Evolutionary conservation across 2,113 vertebrate genomes (phyloP).

Genomic region (Larimichthys polyactis): DNA sequence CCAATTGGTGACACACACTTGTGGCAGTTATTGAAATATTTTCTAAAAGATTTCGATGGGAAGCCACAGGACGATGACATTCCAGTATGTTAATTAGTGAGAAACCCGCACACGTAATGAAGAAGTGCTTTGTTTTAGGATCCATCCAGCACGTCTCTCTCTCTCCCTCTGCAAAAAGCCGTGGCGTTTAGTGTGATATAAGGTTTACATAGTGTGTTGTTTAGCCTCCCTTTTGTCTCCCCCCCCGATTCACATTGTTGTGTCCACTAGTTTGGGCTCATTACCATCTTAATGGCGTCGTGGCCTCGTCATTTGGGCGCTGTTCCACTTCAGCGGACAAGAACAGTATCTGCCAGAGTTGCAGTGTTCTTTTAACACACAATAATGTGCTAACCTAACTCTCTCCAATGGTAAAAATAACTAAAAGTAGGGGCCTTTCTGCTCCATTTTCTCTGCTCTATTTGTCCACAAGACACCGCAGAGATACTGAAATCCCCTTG

Average conservation of each 20-base stretch:
- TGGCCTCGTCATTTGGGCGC: constrained; percentile 62
- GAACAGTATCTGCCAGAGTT: constrained; percentile 66
- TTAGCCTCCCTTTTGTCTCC: constrained; percentile 61
- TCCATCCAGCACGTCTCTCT: background rate
- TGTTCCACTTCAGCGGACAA: constrained; percentile 76
- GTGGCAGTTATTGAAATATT: constrained; percentile 24
- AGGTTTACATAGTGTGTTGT: constrained; percentile 45
- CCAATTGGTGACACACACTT: background rate
- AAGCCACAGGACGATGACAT: constrained; percentile 47
- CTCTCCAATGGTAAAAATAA: constrained; percentile 52
- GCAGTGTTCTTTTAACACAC: constrained; percentile 52
- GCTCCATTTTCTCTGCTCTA: constrained; percentile 46
- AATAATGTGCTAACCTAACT: constrained; percentile 31
- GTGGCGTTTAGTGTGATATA: constrained; percentile 30
- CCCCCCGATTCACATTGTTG: constrained; percentile 54
- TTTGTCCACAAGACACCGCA: background rate
- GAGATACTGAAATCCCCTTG: constrained; percentile 11
- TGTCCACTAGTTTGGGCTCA: constrained; percentile 71
- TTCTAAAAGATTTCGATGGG: constrained; percentile 17
- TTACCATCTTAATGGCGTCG: constrained; percentile 79
- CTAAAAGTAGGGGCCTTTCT: constrained; percentile 36
- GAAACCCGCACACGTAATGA: constrained; percentile 41
- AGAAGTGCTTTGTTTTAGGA: constrained; percentile 58
- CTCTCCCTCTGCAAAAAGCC: constrained; percentile 19
- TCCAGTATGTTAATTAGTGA: constrained; percentile 63